These are phyloP conservation scores for Morpho deidamia DNA, from an alignment of 2,888 invertebrate genomes.

Conservation along the genomic window DNA sequence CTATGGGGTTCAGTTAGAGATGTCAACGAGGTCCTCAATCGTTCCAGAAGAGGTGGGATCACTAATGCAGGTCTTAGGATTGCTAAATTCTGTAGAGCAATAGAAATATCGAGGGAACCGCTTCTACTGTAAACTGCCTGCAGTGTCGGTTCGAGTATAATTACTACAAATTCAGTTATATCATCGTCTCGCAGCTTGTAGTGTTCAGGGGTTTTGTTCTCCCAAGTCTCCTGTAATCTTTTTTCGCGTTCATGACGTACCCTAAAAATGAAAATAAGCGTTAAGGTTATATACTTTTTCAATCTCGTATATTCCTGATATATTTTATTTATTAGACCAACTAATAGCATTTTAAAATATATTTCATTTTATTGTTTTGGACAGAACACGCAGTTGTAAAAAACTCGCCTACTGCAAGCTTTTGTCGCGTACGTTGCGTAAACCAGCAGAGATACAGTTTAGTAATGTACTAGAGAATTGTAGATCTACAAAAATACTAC, in stretches of 20 bases:
- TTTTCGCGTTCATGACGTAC: slow-evolving; percentile 81
- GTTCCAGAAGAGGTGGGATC: slow-evolving; percentile 89
- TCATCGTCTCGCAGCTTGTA: slow-evolving; percentile 87
- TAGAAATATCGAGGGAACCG: slow-evolving; percentile 80
- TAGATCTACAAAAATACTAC: no score
- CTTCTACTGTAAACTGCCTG: slow-evolving; percentile 88
- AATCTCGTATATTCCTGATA: no score
- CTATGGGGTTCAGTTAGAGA: slow-evolving; percentile 94
- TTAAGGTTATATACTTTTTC: no score
- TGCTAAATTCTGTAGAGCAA: slow-evolving; percentile 86
- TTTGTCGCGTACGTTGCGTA: no score
- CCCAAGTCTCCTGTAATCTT: slow-evolving; percentile 81
- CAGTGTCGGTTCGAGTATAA: slow-evolving; percentile 85
- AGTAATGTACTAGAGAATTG: no score
- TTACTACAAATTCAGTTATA: slow-evolving; percentile 88
- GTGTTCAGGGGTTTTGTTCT: slow-evolving; percentile 81
- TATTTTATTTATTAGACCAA: no score
- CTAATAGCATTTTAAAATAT: no score
- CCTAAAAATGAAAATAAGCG: slow-evolving; percentile 36
- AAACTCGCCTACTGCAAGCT: no score
- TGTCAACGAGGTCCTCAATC: slow-evolving; percentile 87
- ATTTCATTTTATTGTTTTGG: no score
- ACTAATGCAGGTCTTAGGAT: slow-evolving; percentile 89
- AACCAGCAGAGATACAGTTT: no score
- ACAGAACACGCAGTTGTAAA: no score